phyloP scores from a whole-genome alignment of 2,113 vertebrate species.

The Procavia capensis region DNA sequence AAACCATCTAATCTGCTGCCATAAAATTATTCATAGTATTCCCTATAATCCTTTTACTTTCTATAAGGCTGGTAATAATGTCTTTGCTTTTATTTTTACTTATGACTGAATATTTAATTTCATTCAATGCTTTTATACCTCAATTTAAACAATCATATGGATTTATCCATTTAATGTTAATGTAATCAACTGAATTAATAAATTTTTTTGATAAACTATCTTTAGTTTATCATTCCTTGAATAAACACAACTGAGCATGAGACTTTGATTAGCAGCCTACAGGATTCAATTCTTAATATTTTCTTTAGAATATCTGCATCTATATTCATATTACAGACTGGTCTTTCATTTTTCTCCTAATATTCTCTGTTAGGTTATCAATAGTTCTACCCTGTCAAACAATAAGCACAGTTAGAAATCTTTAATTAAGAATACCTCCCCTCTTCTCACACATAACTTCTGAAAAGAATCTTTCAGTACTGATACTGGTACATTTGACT shows the following conservation, averaged over 20 bases:
- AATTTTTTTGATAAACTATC: background rate
- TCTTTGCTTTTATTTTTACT: slow-evolving; percentile 20
- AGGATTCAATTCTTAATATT: slow-evolving; percentile 22
- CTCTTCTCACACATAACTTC: slow-evolving; percentile 20
- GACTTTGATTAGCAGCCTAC: slow-evolving; percentile 27
- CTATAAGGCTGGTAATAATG: background rate
- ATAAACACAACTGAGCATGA: slow-evolving; percentile 44
- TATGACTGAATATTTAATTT: slow-evolving; percentile 13
- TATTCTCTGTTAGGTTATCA: background rate
- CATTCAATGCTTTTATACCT: slow-evolving; percentile 7
- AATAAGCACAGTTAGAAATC: slow-evolving; percentile 15
- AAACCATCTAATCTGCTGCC: background rate
- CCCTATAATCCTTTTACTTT: background rate
- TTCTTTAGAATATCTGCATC: slow-evolving; percentile 12
- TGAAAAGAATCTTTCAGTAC: slow-evolving; percentile 38
- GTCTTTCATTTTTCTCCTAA: slow-evolving; percentile 3
- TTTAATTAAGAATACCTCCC: background rate
- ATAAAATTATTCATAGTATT: background rate
- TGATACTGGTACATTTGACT: background rate
- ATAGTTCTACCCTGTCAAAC: background rate
- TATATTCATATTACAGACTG: slow-evolving; percentile 25
- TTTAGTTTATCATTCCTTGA: slow-evolving; percentile 33
- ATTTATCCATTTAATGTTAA: slow-evolving; percentile 39
- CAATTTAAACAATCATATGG: slow-evolving; percentile 18
- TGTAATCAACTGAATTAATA: slow-evolving; percentile 39